phyloP scores from a whole-genome alignment of 2,888 invertebrate genomes.

The Candidula unifasciata region DNA sequence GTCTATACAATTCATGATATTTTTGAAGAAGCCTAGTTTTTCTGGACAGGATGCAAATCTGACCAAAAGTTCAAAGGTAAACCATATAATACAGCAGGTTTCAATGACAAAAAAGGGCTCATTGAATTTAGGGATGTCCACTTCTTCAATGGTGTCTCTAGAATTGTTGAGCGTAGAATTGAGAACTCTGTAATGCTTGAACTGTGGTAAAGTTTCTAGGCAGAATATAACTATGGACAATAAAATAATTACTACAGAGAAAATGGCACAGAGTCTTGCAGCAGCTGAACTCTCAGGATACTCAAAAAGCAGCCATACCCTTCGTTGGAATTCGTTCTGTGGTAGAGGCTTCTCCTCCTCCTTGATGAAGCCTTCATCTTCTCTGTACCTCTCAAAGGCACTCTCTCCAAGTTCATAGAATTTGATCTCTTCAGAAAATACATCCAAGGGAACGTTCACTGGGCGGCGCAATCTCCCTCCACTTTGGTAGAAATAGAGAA shows the following conservation, averaged over 20 bases:
- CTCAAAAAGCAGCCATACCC: constrained; percentile 99
- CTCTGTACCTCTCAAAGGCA: constrained; percentile 82
- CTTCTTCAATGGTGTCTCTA: constrained; percentile 85
- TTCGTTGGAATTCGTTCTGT: constrained; percentile 96
- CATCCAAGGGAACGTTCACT: constrained; percentile 97
- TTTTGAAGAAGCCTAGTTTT: constrained; percentile 98
- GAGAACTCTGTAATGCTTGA: constrained; percentile 93
- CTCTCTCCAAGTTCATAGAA: constrained; percentile 99
- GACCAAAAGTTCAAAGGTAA: constrained; percentile 95
- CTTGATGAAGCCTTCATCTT: constrained; percentile 99
- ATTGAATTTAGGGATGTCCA: constrained; percentile 98
- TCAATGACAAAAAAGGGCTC: constrained; percentile 99
- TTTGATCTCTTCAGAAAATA: constrained; percentile 99
- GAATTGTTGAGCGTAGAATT: constrained; percentile 72
- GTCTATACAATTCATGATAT: constrained; percentile 99
- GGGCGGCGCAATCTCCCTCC: constrained; percentile 96
- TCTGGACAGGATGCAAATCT: constrained; percentile 99
- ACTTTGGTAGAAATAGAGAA: constrained; percentile 98
- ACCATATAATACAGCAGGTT: constrained; percentile 99
- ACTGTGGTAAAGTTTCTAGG: constrained; percentile 98
- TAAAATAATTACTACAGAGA: constrained; percentile 98
- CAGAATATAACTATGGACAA: constrained; percentile 99
- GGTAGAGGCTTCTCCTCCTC: constrained; percentile 99
- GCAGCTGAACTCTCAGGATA: constrained; percentile 99
- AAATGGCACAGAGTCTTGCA: constrained; percentile 98